Base-by-base conservation (phyloP, 2,113 vertebrate species). In the Myocastor coypus region DNA sequence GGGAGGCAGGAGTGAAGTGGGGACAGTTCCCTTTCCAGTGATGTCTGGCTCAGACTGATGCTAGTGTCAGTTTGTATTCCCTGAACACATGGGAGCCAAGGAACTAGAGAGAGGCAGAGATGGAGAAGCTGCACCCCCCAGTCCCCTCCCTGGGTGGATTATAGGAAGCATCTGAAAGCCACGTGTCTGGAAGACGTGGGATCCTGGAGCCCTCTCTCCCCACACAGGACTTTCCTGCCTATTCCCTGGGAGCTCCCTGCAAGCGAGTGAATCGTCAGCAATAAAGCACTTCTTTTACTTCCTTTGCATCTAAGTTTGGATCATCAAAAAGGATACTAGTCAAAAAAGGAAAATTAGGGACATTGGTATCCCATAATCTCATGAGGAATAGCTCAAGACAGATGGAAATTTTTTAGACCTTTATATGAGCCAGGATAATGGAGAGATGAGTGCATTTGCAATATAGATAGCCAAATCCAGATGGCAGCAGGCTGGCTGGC, bases 41-140 rank as follows among this genome's bases (percentile, higher is more conserved):
- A 42, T 32, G 84, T n/a, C 75, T 83, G 91, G 86, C 89, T 95
- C 24, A 2, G 34, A 69, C 90, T 66, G 83, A 63, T 0, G 26
- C 5, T 34, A 77, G 80, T 91, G 86, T 94, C 95, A 81, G 73
- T n/a, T 84, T 92, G 83, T n/a, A 77, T 68, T 87, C 90, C 75
- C 83, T 34, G 24, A 86, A 89, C 81, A 59, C 17, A 57, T 26
- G 83, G 92, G 63, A 90, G 22, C 13, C 90, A 28, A 64, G 94
- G 59, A 83, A 66, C 13, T 20, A 64, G 55, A 61, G 57, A 57
- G 92, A 64, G 89, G 26, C 12, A 34, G 78, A 55, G 52, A 14
- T 0, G 69, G 42, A 11, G 81, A 28, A 1, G 63, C 37, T 20
- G 24, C 20, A 22, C 52, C 17, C 57, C 77, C 82, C 40, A n/a